Conservation (phyloP, 2,888 invertebrate species). For the Cyclophora punctaria region DNA sequence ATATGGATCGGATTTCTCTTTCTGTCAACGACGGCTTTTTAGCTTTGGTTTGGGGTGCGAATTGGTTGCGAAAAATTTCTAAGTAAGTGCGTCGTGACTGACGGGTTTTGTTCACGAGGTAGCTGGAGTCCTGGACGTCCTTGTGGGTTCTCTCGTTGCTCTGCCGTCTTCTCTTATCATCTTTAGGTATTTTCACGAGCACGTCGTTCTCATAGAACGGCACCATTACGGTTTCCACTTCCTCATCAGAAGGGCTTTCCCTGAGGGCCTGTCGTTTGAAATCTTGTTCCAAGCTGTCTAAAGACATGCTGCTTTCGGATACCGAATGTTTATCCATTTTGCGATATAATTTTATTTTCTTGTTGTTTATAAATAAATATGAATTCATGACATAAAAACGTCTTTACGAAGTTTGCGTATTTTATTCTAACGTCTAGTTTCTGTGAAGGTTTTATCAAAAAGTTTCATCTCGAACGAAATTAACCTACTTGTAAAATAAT, state of each 20-base stretch:
- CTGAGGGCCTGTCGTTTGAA: slow-evolving; percentile 32
- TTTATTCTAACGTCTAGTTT: background rate
- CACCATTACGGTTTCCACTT: slow-evolving; percentile 60
- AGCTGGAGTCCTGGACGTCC: slow-evolving; percentile 29
- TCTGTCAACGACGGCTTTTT: slow-evolving; percentile 21
- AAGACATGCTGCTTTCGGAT: slow-evolving; percentile 49
- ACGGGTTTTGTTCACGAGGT: slow-evolving; percentile 50
- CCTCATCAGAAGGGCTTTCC: slow-evolving; percentile 30
- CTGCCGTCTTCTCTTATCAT: slow-evolving; percentile 30
- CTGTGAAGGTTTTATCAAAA: background rate
- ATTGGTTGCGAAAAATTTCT: slow-evolving; percentile 59
- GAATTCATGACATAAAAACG: too few species aligned
- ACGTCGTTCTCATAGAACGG: slow-evolving; percentile 69
- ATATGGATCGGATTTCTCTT: slow-evolving; percentile 53
- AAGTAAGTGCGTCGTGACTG: slow-evolving; percentile 45
- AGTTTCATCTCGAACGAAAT: too few species aligned
- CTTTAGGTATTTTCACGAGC: slow-evolving; percentile 56
- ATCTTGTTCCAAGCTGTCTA: slow-evolving; percentile 55
- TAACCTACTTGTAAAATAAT: too few species aligned
- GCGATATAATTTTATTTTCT: slow-evolving; percentile 32
- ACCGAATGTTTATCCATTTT: slow-evolving; percentile 47
- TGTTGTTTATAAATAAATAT: slow-evolving; percentile 13
- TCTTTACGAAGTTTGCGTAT: too few species aligned
- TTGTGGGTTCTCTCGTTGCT: slow-evolving; percentile 12
- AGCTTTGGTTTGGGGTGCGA: slow-evolving; percentile 24